These are phyloP conservation scores for Oryzias celebensis DNA, from an alignment of 2,113 vertebrate species.

Conservation along the genomic window DNA sequence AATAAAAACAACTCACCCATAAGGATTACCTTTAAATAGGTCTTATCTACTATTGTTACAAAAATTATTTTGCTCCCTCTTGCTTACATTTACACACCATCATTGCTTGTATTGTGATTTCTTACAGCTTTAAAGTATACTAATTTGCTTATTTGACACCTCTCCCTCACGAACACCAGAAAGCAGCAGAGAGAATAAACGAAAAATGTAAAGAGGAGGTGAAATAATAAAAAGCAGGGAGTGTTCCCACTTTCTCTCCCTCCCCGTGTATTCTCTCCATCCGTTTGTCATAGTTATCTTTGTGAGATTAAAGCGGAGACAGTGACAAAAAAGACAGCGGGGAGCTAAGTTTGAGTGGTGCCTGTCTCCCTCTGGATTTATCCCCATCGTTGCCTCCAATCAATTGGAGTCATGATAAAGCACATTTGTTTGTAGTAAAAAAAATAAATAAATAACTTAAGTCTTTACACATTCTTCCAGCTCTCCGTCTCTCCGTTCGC, in stretches of 20 bases:
- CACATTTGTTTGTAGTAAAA: too few species aligned
- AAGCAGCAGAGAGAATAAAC: conserved; percentile 3
- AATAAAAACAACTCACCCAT: too few species aligned
- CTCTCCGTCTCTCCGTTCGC: conserved; percentile 14
- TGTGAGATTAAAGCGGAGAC: conserved; percentile 74
- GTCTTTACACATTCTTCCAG: not conserved
- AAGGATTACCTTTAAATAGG: too few species aligned
- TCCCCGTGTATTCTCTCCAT: conserved; percentile 36
- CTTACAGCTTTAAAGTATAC: too few species aligned
- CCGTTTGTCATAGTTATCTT: conserved; percentile 71
- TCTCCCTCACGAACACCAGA: not conserved
- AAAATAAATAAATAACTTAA: too few species aligned
- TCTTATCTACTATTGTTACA: too few species aligned
- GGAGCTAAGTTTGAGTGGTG: conserved; percentile 24
- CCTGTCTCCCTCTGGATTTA: conserved; percentile 3
- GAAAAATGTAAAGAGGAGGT: conserved; percentile 19
- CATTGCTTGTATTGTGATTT: too few species aligned
- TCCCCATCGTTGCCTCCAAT: conserved; percentile 8
- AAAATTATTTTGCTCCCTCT: too few species aligned
- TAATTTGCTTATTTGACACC: not conserved
- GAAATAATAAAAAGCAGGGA: conserved; percentile 2
- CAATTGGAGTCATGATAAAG: conserved; percentile 1
- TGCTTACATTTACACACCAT: too few species aligned
- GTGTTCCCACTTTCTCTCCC: conserved; percentile 25
- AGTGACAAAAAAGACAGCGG: conserved; percentile 49